phyloP scores from a whole-genome alignment of 2,888 invertebrate species.

The Monopis laevigella region DNA sequence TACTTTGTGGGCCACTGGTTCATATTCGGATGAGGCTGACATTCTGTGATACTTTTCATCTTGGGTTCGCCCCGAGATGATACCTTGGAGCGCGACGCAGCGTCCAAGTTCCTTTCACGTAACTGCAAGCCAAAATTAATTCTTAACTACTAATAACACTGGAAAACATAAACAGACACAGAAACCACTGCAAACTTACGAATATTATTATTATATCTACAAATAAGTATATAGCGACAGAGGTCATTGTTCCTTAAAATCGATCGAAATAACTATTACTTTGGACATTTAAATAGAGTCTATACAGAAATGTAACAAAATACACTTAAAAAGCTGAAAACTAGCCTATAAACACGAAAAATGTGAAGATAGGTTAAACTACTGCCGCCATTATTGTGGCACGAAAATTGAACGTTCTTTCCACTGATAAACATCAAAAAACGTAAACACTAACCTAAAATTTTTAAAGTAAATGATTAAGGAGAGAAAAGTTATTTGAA shows the following conservation, averaged over 20 bases:
- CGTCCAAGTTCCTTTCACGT: slow-evolving; percentile 53
- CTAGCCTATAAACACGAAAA: slow-evolving; percentile 21
- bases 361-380: slow-evolving; percentile 59
- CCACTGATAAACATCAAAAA: slow-evolving; percentile 53
- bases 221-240: slow-evolving; percentile 47
- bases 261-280: no score
- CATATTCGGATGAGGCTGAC: slow-evolving; percentile 63
- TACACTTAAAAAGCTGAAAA: slow-evolving; percentile 39
- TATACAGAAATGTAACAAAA: no score
- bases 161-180: slow-evolving; percentile 4
- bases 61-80: slow-evolving; percentile 65
- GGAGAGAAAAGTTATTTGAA: no score
- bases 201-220: slow-evolving; percentile 26
- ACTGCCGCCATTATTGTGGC: slow-evolving; percentile 66
- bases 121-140: slow-evolving; percentile 52
- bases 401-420: slow-evolving; percentile 63
- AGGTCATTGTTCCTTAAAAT: slow-evolving; percentile 59
- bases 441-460: slow-evolving; percentile 58
- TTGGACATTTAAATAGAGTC: no score
- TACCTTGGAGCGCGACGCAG: slow-evolving; percentile 53
- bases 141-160: no score
- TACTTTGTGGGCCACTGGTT: slow-evolving; percentile 63
- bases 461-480: slow-evolving; percentile 15
- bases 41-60: slow-evolving; percentile 64
- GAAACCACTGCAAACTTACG: background rate